phyloP scores from a whole-genome alignment of 1,140 invertebrate species.

The Drosophila yakuba region DNA sequence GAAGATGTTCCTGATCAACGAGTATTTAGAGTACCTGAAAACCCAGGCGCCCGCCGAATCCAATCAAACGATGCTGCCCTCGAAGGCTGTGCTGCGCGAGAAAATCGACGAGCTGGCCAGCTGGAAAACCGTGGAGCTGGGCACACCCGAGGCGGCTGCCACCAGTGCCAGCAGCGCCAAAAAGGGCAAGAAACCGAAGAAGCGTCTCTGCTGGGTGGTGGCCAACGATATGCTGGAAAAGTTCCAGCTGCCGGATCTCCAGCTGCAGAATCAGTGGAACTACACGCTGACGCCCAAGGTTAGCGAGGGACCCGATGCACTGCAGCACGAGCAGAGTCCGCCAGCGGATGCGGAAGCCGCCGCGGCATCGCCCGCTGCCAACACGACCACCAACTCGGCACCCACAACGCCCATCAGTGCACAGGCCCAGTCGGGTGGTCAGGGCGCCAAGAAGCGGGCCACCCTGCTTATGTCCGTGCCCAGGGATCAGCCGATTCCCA shows the following conservation, averaged over 20 bases:
- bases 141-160: conserved; percentile 1
- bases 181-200: conserved; percentile 86
- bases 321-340: conserved; percentile 37
- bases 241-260: conserved; percentile 86
- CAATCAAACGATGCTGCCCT: conserved; percentile 31
- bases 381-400: neutral
- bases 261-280: conserved; percentile 86
- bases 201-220: conserved; percentile 89
- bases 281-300: conserved; percentile 85
- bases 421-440: neutral
- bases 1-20: conserved; percentile 87
- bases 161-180: conserved; percentile 58
- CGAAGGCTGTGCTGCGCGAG: conserved; percentile 84
- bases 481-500: conserved; percentile 68
- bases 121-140: conserved; percentile 86
- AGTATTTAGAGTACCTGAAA: conserved; percentile 88
- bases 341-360: conserved; percentile 10
- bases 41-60: conserved; percentile 35
- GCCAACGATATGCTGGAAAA: conserved; percentile 86
- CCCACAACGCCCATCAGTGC: conserved; percentile 21
- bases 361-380: neutral
- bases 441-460: conserved; percentile 84
- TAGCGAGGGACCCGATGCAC: conserved; percentile 28
- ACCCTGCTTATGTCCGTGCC: conserved; percentile 79
- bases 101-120: conserved; percentile 88